Base-by-base conservation (phyloP, 37 sponge, comb jelly and placozoan genomes). In the Spongilla lacustris region DNA sequence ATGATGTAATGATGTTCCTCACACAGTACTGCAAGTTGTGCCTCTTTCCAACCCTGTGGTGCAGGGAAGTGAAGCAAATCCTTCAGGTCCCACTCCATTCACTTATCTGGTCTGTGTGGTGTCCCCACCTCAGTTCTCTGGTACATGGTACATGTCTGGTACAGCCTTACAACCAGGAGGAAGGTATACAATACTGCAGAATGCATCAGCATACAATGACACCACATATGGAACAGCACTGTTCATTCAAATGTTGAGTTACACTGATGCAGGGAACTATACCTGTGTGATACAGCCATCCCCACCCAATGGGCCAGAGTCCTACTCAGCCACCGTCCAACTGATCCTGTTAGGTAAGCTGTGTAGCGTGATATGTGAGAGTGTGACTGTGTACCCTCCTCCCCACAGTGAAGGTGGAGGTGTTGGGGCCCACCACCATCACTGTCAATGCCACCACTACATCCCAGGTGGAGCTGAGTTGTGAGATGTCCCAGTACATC, bases 261-360 rank as follows among this genome's bases (percentile, higher is more conserved):
- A 83, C 83, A 37, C 36, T 71, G 83, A 83, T 48, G 58, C 58
- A 73, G 83, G 83, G 5, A 31, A 25, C 22, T 83, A 83, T 49
- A 73, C 58, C 25, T 83, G 83, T 83, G 31, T 58, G 58, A 14
- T 58, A 58, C 58, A 58, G 19, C 58, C 58, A 58, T 58, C 58
- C 4, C 58, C 58, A 58, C 19, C 58, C 58, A 58, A 58, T 58
- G 58, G 58, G 58, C 11, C 58, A 58, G 58, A 58, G 58, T 6
- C 58, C 58, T 58, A 58, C 58, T 58, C 58, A 58, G 58, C 58
- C 58, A 58, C 58, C 58, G 11, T 58, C 58, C 58, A 58, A 58
- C 58, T 58, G 58, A 58, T 58, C 58, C 58, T 58, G 19, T 58
- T 58, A 58, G 58, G 58, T 58, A 17, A 58, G 21, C 21, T 58